Base-by-base conservation (phyloP, 2,888 invertebrate species). In the Tetragnatha montana region DNA sequence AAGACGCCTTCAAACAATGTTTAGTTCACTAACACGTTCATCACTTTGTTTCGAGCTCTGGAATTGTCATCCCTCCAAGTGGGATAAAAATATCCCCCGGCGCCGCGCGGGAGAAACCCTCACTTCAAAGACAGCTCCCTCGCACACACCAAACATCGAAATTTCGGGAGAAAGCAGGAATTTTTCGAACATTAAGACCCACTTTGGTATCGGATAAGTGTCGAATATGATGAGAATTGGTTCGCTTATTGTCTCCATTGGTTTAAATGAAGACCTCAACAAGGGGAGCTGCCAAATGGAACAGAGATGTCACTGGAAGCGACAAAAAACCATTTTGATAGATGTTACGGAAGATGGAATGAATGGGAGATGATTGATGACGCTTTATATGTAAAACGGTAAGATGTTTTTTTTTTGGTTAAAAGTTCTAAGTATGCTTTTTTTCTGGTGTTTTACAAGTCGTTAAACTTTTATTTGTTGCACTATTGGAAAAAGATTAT, bases 1-100 rank as follows among this genome's bases (percentile, higher is more conserved):
- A 35, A 35, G 17, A 60, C 47, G 49, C 10, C 78, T 70, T 17
- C 60, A 68, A 86, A 82, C 89, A 87, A 87, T 82, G 86, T 79
- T 90, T 86, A 82, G 86, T 86, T 82, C 81, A 78, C 85, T 68
- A 79, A 71, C 69, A 81, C 50, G 78, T 81, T 74, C 81, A 83
- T 60, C 84, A 82, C 68, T 87, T 79, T 78, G 73, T 87, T 49
- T 79, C 74, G 47, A 74, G 82, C 22, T 71, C 76, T 86, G 49
- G 79, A 90, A 82, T 90, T 90, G 89, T 78, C 89, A 86, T 22
- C 79, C 75, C 82, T 87, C 89, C 89, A 90, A 87, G 68, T 73
- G 71, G 71, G 85, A 89, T 89, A 90, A 87, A 90, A 90, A 90
- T 90, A 90, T 82, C 86, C 21, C 69, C n/a, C 51, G 22, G 21